A percentile compares a stretch with the other conserved stretches of the same genome.
These are phyloP conservation scores for Eilema sororculum DNA, from an alignment of 2,888 invertebrate species.

Conservation along the genomic window DNA sequence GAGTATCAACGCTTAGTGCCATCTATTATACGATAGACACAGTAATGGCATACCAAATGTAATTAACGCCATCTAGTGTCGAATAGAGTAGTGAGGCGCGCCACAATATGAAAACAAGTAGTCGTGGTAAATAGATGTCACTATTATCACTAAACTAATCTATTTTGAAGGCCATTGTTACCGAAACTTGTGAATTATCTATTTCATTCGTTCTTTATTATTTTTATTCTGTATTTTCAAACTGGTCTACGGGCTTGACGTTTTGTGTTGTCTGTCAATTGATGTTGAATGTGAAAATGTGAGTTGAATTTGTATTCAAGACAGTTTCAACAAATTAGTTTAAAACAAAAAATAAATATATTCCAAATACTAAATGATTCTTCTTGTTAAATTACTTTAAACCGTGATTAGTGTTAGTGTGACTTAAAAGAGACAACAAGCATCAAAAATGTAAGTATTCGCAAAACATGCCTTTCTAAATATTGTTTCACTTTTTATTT, in stretches of 20 bases:
- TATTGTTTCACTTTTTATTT: slow-evolving; percentile 33
- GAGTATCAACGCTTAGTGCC: slow-evolving; percentile 11
- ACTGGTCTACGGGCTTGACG: neutral
- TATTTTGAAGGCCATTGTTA: neutral
- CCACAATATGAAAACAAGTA: no score
- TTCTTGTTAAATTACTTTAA: slow-evolving; percentile 7
- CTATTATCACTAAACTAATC: slow-evolving; percentile 17
- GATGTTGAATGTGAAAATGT: slow-evolving; percentile 8
- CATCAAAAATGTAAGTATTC: slow-evolving; percentile 55
- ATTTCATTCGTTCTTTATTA: slow-evolving; percentile 11
- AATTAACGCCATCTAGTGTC: slow-evolving; percentile 43
- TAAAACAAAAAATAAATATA: neutral
- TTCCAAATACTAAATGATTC: slow-evolving; percentile 1
- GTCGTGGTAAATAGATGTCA: slow-evolving; percentile 17
- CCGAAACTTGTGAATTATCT: neutral
- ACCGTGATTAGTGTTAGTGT: neutral
- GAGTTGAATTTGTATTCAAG: slow-evolving; percentile 8
- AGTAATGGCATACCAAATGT: neutral
- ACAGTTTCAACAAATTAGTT: slow-evolving; percentile 7
- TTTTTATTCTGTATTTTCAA: neutral
- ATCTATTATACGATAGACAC: slow-evolving; percentile 31
- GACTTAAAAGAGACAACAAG: neutral
- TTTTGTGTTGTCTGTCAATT: slow-evolving; percentile 10
- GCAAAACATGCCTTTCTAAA: slow-evolving; percentile 47
- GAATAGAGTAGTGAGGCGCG: slow-evolving; percentile 25